Base-by-base conservation (phyloP, 1,140 invertebrate species). In the Doryteuthis pealeii region DNA sequence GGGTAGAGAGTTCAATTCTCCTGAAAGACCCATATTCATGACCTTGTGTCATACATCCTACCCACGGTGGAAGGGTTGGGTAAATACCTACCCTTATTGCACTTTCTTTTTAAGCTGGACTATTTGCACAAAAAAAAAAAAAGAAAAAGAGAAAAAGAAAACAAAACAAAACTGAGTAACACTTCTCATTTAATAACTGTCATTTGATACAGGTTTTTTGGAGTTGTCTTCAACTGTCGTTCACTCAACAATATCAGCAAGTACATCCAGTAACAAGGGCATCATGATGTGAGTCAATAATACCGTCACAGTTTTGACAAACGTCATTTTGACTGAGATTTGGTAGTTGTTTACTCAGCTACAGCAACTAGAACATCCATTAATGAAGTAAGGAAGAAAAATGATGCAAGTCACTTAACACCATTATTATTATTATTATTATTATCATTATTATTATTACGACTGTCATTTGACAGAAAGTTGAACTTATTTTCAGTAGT, bases 181-280 rank as follows among this genome's bases (percentile, higher is more conserved):
- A 62, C 54, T 62, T 62, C 54, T 62, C 54, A 62, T 62, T 62
- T 62, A 62, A 62, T 62, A 62, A 62, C 26, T 18, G 26, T 62
- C 54, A 62, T 22, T 62, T 62, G 54, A 62, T 62, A 62, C 54
- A 62, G 54, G 18, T 28, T 62, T n/a, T n/a, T n/a, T 62, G 54
- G 26, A 62, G 54, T 62, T 62, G 26, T 62, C 26, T 62, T 62
- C 54, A 62, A 62, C 54, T 18, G 26, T 62, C 54, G 26, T 62
- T 62, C 54, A 22, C 54, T 62, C 54, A 62, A 62, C 54, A 62
- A 62, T 62, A 62, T 62, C 54, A 62, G 22, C 54, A 62, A 62
- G 26, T 62, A 62, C 54, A 62, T 62, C 54, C 54, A 62, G 54
- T 62, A 62, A 62, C 54, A 62, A 62, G 26, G 54, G 18, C 18